Percentiles rank a stretch among this genome's conserved stretches.
These are phyloP conservation scores for Bembecia ichneumoniformis DNA, from an alignment of 2,888 invertebrate species.

Conservation along the genomic window DNA sequence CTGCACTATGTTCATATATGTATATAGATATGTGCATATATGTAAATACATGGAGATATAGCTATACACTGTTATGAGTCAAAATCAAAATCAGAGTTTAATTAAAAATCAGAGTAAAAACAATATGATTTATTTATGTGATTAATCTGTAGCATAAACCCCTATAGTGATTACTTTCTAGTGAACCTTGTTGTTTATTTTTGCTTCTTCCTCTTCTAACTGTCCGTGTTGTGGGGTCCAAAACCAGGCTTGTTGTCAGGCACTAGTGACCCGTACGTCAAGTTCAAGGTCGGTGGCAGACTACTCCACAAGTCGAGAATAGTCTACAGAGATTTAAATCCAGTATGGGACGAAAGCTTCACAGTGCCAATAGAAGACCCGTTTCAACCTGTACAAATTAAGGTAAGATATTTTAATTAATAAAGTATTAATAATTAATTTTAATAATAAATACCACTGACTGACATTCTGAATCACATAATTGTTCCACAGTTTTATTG, in stretches of 20 bases:
- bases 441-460: no score
- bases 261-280: slow-evolving; percentile 97
- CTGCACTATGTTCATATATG: no score
- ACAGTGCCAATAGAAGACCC: slow-evolving; percentile 93
- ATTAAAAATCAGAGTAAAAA: no score
- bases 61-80: no score
- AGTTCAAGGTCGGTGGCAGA: slow-evolving; percentile 91
- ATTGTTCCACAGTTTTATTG: no score
- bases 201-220: slow-evolving; percentile 59
- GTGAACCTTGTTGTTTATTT: slow-evolving; percentile 24
- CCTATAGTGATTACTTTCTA: slow-evolving; percentile 12
- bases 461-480: no score
- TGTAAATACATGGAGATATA: no score
- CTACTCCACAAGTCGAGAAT: slow-evolving; percentile 94
- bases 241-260: slow-evolving; percentile 78
- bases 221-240: slow-evolving; percentile 51
- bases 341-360: slow-evolving; percentile 98
- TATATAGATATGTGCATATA: no score
- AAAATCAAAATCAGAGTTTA: no score
- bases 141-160: slow-evolving; percentile 5
- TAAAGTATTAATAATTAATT: no score
- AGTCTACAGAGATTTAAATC: slow-evolving; percentile 94
- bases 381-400: slow-evolving; percentile 86
- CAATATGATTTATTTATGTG: background rate
- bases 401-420: slow-evolving; percentile 68